Percentiles rank a stretch among this genome's conserved stretches.
Conservation (phyloP, 2,113 vertebrate genomes). For the Malurus cyaneus region DNA sequence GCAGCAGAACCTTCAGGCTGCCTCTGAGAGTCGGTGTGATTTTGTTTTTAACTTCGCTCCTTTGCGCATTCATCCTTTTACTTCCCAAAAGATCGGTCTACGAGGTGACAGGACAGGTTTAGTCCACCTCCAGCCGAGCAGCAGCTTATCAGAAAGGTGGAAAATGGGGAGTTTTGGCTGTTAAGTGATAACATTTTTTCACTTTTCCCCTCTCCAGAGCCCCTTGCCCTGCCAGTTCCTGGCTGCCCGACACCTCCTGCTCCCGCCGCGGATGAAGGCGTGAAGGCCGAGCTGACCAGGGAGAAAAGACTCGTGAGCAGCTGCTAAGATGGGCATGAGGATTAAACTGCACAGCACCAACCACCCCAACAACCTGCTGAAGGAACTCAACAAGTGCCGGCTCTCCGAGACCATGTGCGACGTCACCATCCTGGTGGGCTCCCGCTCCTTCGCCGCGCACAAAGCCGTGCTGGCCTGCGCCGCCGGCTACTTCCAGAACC, state of each 20-base stretch:
- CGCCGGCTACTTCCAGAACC: slow-evolving; percentile 88
- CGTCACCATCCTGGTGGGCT: slow-evolving; percentile 89
- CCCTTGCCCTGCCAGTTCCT: slow-evolving; percentile 30
- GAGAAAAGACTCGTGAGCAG: slow-evolving; percentile 26
- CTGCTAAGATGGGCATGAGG: slow-evolving; percentile 90
- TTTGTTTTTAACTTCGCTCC: neutral
- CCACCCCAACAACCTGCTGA: slow-evolving; percentile 89
- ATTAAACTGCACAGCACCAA: slow-evolving; percentile 92
- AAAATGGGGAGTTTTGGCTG: accelerated
- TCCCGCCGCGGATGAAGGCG: neutral
- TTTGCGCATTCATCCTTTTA: accelerated
- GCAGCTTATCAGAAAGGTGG: neutral
- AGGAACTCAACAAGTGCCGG: slow-evolving; percentile 92
- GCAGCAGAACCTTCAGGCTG: neutral
- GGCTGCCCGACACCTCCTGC: slow-evolving; percentile 1
- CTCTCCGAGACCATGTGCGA: slow-evolving; percentile 90
- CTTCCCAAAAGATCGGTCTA: accelerated
- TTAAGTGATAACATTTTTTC: neutral
- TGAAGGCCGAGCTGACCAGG: slow-evolving; percentile 7
- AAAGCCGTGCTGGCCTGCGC: slow-evolving; percentile 90
- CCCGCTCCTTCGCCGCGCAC: slow-evolving; percentile 88
- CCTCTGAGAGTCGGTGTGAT: neutral
- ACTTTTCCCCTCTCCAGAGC: neutral
- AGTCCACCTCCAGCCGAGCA: neutral
- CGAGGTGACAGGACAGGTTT: accelerated